Evolutionary conservation across 1,140 invertebrate genomes (phyloP).

Genomic region (Bombus polaris): DNA sequence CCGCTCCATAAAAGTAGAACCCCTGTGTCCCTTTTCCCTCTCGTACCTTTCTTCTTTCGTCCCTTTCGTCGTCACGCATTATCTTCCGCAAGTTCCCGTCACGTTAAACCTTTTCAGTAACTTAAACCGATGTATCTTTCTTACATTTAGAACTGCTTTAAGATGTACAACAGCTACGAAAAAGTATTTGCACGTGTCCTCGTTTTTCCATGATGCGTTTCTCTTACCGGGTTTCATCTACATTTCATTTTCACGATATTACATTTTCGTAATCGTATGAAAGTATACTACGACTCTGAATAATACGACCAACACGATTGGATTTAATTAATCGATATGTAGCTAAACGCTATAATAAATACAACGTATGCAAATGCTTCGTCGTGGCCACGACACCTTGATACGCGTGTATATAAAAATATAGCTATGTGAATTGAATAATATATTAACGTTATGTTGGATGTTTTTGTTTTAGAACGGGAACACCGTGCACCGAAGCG

Average conservation of each 20-base stretch:
- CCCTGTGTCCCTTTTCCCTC: slow-evolving; percentile 12
- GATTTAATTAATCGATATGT: too few relatives aligned
- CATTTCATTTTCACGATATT: neutral
- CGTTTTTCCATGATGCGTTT: too few relatives aligned
- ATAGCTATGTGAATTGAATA: neutral
- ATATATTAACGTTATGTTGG: neutral
- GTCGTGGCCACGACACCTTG: neutral
- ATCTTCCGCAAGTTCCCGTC: neutral
- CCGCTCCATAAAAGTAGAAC: slow-evolving; percentile 33
- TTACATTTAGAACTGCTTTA: neutral
- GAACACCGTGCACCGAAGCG: slow-evolving; percentile 62
- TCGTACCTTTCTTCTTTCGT: neutral
- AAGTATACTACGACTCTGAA: neutral
- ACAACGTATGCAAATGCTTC: neutral
- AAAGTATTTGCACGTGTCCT: too few relatives aligned
- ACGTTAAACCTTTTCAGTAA: neutral
- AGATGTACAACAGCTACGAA: neutral
- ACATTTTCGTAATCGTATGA: neutral
- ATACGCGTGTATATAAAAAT: neutral
- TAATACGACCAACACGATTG: too few relatives aligned
- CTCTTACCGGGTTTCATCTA: neutral
- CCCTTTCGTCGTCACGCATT: neutral
- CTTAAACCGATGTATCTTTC: neutral
- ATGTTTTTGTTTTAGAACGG: slow-evolving; percentile 73
- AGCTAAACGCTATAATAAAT: neutral